phyloP scores from a whole-genome alignment of 1,140 invertebrate species.

The Nymphalis io region DNA sequence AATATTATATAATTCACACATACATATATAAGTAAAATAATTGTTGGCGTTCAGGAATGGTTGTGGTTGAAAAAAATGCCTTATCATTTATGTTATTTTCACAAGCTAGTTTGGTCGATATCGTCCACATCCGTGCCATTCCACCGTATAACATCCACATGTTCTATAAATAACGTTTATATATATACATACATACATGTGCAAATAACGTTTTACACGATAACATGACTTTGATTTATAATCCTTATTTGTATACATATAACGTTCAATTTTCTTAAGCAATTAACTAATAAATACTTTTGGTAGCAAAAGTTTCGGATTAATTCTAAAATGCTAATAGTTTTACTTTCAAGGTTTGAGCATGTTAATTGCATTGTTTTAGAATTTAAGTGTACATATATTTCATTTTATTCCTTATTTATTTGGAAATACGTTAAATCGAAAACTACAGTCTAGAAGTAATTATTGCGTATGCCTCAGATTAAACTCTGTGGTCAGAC shows the following conservation, averaged over 20 bases:
- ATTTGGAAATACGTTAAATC: not conserved
- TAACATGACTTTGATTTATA: constrained; percentile 7
- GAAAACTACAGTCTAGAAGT: not conserved
- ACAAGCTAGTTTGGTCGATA: constrained; percentile 59
- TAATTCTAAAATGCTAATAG: constrained; percentile 7
- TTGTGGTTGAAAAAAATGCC: not conserved
- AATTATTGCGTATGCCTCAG: too few relatives aligned
- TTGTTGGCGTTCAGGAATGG: too few relatives aligned
- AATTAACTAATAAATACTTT: not conserved
- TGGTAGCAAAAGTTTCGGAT: not conserved
- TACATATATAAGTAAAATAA: too few relatives aligned
- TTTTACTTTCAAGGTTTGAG: constrained; percentile 9
- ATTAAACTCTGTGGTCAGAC: too few relatives aligned
- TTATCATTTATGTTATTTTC: not conserved
- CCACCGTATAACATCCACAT: constrained; percentile 30
- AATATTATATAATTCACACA: too few relatives aligned
- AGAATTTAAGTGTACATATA: too few relatives aligned
- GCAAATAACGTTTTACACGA: constrained; percentile 6
- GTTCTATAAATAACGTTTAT: too few relatives aligned
- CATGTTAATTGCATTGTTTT: not conserved
- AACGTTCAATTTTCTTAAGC: constrained; percentile 1
- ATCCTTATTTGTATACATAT: not conserved
- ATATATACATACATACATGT: constrained; percentile 19
- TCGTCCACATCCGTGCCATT: constrained; percentile 48
- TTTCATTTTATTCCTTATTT: not conserved